Conservation (phyloP, 1,140 invertebrate species). For the Sarcophaga peregrina region DNA sequence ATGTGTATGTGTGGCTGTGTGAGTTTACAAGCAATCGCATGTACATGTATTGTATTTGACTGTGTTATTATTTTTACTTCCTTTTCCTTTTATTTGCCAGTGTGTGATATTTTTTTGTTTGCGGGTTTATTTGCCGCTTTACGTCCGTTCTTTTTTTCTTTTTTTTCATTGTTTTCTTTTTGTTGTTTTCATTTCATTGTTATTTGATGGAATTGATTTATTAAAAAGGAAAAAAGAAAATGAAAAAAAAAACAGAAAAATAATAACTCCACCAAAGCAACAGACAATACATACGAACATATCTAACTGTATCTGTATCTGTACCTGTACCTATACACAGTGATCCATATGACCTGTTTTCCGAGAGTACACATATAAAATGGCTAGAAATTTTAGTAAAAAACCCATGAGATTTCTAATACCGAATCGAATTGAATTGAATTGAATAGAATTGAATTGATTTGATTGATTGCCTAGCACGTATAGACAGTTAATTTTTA, state of each 20-base stretch:
- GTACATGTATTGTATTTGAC: not conserved
- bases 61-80: conserved; percentile 20
- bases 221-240: not conserved
- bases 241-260: too few relatives aligned
- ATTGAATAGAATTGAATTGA: too few relatives aligned
- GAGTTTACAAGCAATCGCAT: not conserved
- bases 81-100: not conserved
- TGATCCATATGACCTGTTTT: conserved; percentile 2
- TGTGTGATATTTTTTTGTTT: not conserved
- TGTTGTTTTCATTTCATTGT: too few relatives aligned
- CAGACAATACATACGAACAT: too few relatives aligned
- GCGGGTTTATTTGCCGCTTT: not conserved
- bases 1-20: too few relatives aligned
- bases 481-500: conserved; percentile 15
- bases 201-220: conserved; percentile 17
- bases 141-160: too few relatives aligned
- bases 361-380: not conserved
- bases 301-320: not conserved
- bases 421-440: too few relatives aligned
- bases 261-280: too few relatives aligned
- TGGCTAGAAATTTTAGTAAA: too few relatives aligned
- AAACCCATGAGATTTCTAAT: too few relatives aligned
- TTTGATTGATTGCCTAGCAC: conserved; percentile 3
- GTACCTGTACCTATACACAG: not conserved
- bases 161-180: too few relatives aligned